A percentile compares a stretch with the other conserved stretches of the same genome.
phyloP scores from a whole-genome alignment of 2,888 invertebrate species.

The Gastrophysa polygoni region DNA sequence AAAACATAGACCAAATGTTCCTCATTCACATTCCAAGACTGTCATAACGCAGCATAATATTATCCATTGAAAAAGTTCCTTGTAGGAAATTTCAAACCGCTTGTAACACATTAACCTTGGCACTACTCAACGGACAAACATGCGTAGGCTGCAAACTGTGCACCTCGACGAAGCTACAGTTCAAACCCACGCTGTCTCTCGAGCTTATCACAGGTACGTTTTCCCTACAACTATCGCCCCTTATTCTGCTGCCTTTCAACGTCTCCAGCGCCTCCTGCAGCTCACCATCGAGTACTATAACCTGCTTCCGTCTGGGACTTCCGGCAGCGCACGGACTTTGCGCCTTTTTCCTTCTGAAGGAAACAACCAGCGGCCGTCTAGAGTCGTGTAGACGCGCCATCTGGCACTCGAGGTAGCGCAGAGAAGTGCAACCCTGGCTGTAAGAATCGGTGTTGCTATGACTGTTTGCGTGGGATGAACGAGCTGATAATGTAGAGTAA shows the following conservation, averaged over 20 bases:
- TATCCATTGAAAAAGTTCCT: too few relatives aligned
- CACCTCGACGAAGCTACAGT: constrained; percentile 40
- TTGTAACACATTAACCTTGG: constrained; percentile 3
- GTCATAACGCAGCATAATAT: too few relatives aligned
- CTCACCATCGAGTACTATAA: constrained; percentile 30
- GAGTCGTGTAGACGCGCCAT: constrained; percentile 53
- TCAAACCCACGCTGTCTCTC: constrained; percentile 9
- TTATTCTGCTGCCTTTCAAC: constrained; percentile 13
- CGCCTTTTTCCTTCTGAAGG: constrained; percentile 51
- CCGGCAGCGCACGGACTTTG: neutral
- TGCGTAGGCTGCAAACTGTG: constrained; percentile 46
- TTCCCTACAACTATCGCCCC: neutral
- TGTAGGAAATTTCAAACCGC: neutral
- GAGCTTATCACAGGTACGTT: constrained; percentile 8
- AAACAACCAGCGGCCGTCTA: constrained; percentile 56
- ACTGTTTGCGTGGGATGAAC: constrained; percentile 52
- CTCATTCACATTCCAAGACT: too few relatives aligned
- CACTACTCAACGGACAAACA: constrained; percentile 42
- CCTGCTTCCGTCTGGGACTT: constrained; percentile 25
- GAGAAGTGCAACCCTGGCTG: constrained; percentile 49
- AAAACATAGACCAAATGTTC: too few relatives aligned
- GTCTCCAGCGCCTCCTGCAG: constrained; percentile 43
- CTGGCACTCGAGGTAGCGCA: constrained; percentile 55
- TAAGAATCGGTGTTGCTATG: constrained; percentile 55
- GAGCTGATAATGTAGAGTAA: constrained; percentile 53